Evolutionary conservation across 1,140 invertebrate species (phyloP), one percentile per base, ranked within the genome.

Genomic region (Sesamia nonagrioides): DNA sequence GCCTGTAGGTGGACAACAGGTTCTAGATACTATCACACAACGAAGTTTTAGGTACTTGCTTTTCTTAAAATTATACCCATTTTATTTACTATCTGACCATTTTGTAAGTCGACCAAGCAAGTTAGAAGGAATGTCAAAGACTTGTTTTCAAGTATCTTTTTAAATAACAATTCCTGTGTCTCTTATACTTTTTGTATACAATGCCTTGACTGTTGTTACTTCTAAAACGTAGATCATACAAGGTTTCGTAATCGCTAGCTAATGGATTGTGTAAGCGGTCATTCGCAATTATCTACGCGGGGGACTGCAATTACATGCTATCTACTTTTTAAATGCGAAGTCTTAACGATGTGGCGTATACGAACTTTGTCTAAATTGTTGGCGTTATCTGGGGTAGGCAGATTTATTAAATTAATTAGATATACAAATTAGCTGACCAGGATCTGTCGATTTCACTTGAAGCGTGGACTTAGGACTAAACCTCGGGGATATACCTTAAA

Each of bases 11-110:
- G 63, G 42, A 68, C 40, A 27, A 69, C 66, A 27, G 66, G 66
- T 69, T 69, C 66, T 69, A 69, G 66, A 69, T 69, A 48, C 13
- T n/a, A 69, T 69, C 66, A n/a, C 15, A 69, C 42, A 63, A 69
- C 66, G n/a, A 21, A 3, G 54, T 58, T 33, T 69, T 33, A 27
- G 27, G 27, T 27, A n/a, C 15, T 21, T 21, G 66, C 42, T 48
- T 33, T 45, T 69, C 42, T 18, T 69, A 48, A 69, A 69, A 48
- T 11, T 45, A 27, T 27, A 27, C 27, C 27, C 27, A 27, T 42
- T 13, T n/a, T 42, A 42, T 13, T n/a, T 42, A 42, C 61, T 42
- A 66, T 42, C 61, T 42, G 61, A 66, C 42, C 37, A 66, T 66
- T 66, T 3, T 17, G 17, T 63, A 17, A 6, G 60, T 40, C 8